Conservation (phyloP, 2,888 invertebrate genomes). For the Dryomyza anilis region DNA sequence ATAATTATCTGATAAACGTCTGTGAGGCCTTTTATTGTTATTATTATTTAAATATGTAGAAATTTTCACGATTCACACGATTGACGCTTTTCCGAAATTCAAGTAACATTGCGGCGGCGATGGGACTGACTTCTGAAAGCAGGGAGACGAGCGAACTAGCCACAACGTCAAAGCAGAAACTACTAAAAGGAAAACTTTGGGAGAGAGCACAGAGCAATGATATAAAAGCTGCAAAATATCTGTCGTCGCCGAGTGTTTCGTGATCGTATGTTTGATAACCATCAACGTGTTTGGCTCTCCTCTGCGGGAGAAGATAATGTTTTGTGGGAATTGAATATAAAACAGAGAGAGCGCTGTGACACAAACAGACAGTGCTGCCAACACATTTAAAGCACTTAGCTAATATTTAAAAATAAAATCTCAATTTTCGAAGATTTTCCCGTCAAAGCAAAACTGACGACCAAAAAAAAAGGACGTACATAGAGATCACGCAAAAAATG, state of each 20-base stretch:
- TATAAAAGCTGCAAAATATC: background rate
- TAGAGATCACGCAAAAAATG: too few relatives aligned
- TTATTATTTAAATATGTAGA: background rate
- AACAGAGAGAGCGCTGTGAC: background rate
- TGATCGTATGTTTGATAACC: background rate
- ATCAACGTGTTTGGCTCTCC: background rate
- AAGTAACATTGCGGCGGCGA: background rate
- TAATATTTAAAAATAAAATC: too few relatives aligned
- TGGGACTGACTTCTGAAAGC: background rate
- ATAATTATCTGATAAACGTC: too few relatives aligned
- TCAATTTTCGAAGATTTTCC: too few relatives aligned
- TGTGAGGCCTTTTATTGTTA: too few relatives aligned
- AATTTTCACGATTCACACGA: background rate
- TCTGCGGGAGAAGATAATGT: background rate
- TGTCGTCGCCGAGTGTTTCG: background rate
- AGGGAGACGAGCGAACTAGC: background rate
- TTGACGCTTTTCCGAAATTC: background rate
- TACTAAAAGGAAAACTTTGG: background rate
- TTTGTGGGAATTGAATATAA: too few relatives aligned
- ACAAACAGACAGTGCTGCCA: too few relatives aligned
- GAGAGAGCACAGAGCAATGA: background rate
- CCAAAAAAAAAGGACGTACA: too few relatives aligned
- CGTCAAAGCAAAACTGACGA: too few relatives aligned
- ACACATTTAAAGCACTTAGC: too few relatives aligned
- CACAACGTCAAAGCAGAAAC: background rate